Evolutionary conservation across 1,140 invertebrate genomes (phyloP).

Genomic region (Drosophila melanogaster): Release_6_plus_ISO1_MT NC_004354.4:20346001-20346500

Average conservation of each 20-base stretch:
- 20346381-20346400: neutral
- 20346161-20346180: no score
- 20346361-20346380: neutral
- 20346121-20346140: neutral
- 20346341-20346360: neutral
- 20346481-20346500: neutral
- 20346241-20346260: neutral
- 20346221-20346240: neutral
- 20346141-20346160: neutral
- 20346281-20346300: no score
- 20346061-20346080: constrained; percentile 62
- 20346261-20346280: no score
- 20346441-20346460: neutral
- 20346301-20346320: no score
- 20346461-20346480: neutral
- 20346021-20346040: constrained; percentile 83
- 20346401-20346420: neutral
- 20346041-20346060: constrained; percentile 82
- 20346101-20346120: neutral
- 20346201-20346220: neutral
- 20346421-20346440: neutral
- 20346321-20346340: neutral
- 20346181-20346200: no score
- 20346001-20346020: constrained; percentile 37
- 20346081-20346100: neutral